Evolutionary conservation across 37 sponge, comb jelly and placozoan genomes (phyloP), one percentile per base, ranked within the genome.

Genomic region (Halichondria panicea): DNA sequence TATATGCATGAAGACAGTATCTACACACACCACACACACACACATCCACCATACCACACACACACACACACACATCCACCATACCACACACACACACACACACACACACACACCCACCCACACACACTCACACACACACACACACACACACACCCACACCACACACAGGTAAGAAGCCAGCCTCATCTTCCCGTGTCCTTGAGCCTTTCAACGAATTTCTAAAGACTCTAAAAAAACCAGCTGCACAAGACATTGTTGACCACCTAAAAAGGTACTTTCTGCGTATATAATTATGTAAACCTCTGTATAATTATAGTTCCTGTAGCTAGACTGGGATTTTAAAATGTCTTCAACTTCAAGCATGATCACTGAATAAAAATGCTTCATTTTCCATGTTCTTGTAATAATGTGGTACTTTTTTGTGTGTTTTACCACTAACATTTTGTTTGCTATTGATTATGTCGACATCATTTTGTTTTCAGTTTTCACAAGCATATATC

Each of bases 191-290:
- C 24, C 35, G 79, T 4, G 79, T 55, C 4, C 45, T 43, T 19
- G 84, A 84, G 33, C 72, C 86, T 31, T 85, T 90, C 37, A 75
- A 68, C 58, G 91, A 90, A 38, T 85, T 90, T 52, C 72, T 90
- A 54, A 90, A 90, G 73, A 90, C 81, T 21, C 44, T 90, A 4
- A 74, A 70, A 54, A 90, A 81, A 36, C 87, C 91, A 1, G 91
- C 82, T 4, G 81, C 87, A 2, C 70, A 90, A 64, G 91, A 90
- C 67, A 80, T 90, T 31, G 59, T 37, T 40, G 30, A 45, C 27
- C 91, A 85, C 21, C 66, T 90, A 22, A 85, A 90, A 55, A 46
- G n/a, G 91, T 90, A 68, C 25, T 21, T 48, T 15, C 6, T 64
- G 19, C 38, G 38, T 32, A 7, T 64, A 19, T 32, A 6, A 36